phyloP scores from a whole-genome alignment of 2,797 vertebrate species.

The Falco columbarius region DNA sequence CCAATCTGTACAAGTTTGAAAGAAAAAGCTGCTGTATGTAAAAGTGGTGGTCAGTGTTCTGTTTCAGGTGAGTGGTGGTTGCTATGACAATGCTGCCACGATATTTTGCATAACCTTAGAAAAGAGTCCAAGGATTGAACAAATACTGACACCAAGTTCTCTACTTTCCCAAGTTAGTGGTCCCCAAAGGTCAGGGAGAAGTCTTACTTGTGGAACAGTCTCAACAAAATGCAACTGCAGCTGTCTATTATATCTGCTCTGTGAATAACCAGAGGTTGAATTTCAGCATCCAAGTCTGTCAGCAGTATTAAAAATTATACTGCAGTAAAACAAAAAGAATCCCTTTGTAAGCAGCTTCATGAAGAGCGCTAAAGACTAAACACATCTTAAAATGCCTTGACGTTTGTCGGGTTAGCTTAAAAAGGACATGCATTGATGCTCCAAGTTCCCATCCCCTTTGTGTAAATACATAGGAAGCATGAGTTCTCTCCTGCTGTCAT shows the following conservation, averaged over 20 bases:
- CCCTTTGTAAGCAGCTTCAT: background rate
- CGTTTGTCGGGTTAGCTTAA: background rate
- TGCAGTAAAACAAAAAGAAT: background rate
- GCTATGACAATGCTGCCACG: background rate
- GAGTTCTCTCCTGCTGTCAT: background rate
- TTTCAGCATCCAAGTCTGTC: background rate
- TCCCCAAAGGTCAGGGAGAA: background rate
- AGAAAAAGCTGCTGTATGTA: background rate
- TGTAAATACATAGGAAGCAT: background rate
- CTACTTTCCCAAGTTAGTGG: background rate
- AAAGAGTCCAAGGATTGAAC: background rate
- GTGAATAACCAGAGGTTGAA: background rate
- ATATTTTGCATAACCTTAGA: background rate
- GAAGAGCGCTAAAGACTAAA: background rate
- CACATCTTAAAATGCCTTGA: background rate
- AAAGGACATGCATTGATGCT: background rate
- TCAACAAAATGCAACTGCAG: conserved; percentile 4
- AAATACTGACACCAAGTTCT: background rate
- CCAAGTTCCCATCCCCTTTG: background rate
- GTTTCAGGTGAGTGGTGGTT: background rate
- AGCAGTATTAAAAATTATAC: background rate
- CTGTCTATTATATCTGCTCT: background rate
- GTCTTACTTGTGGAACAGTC: background rate
- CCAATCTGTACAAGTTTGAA: background rate
- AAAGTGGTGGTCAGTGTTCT: background rate